A percentile compares a stretch with the other conserved stretches of the same genome.
phyloP scores from a whole-genome alignment of 2,113 vertebrate species.

The Urocynchramus pylzowi region DNA sequence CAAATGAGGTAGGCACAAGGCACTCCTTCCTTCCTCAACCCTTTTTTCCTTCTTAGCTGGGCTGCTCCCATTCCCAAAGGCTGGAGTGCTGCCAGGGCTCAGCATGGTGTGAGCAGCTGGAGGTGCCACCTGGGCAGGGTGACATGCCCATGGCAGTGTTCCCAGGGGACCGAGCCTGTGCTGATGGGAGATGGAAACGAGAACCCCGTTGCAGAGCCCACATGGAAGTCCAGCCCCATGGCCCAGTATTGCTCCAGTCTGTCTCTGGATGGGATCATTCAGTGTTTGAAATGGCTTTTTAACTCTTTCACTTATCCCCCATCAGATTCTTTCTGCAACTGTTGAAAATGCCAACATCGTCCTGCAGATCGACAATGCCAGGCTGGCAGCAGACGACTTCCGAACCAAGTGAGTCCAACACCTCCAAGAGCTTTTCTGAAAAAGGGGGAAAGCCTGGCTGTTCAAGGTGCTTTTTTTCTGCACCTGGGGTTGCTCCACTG shows the following conservation, averaged over 20 bases:
- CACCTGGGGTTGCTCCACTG: neutral
- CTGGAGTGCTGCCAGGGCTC: neutral
- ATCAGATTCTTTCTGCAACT: constrained; percentile 51
- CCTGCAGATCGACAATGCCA: constrained; percentile 62
- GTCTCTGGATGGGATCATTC: neutral
- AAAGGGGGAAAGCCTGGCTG: neutral
- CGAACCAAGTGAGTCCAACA: constrained; percentile 42
- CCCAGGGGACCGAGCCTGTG: accelerated
- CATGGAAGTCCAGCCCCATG: neutral
- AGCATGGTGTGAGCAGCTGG: neutral
- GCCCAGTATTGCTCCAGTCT: neutral
- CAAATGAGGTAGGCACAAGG: neutral
- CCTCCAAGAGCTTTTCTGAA: neutral
- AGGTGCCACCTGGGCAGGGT: neutral
- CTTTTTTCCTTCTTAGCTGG: neutral
- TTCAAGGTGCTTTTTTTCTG: neutral
- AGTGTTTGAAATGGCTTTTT: neutral
- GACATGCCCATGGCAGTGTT: accelerated
- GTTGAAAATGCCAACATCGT: constrained; percentile 57
- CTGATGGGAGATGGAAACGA: neutral
- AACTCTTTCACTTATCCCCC: neutral
- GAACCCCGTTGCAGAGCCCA: accelerated
- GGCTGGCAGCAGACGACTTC: constrained; percentile 64
- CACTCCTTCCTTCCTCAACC: neutral
- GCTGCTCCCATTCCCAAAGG: neutral